phyloP scores from a whole-genome alignment of 2,797 vertebrate species.

The Coranthus polyacanthus region DNA sequence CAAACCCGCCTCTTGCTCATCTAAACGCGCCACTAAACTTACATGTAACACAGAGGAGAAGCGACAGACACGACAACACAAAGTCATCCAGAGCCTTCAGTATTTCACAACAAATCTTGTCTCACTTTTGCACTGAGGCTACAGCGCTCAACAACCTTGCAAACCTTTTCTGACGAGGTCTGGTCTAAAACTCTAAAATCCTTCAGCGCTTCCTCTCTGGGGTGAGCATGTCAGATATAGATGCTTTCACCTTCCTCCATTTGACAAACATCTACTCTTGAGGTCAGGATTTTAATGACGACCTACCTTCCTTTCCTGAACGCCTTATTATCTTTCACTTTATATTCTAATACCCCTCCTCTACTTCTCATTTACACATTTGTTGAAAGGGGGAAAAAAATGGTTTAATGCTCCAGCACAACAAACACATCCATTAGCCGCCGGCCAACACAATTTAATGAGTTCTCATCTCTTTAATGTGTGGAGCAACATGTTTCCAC shows the following conservation, averaged over 20 bases:
- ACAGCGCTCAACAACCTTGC: conserved; percentile 5
- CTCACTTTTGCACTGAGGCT: not conserved
- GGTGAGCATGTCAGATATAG: conserved; percentile 26
- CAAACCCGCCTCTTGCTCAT: not conserved
- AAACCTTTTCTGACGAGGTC: conserved; percentile 24
- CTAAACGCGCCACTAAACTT: not conserved
- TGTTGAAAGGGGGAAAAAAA: conserved; percentile 13
- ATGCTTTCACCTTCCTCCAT: conserved; percentile 6
- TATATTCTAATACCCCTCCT: not conserved
- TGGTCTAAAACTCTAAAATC: conserved; percentile 13
- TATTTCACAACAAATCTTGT: conserved; percentile 20
- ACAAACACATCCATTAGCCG: conserved; percentile 34
- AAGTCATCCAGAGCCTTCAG: conserved; percentile 9
- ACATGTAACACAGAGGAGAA: conserved; percentile 16
- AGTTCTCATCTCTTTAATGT: conserved; percentile 50
- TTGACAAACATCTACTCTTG: too few relatives aligned
- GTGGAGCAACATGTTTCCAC: conserved; percentile 8
- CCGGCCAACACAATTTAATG: conserved; percentile 41
- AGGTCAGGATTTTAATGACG: conserved; percentile 23
- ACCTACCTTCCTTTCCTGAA: conserved; percentile 18
- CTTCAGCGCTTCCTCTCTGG: not conserved
- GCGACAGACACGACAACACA: conserved; percentile 20
- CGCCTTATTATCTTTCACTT: conserved; percentile 1
- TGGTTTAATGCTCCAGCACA: conserved; percentile 12
- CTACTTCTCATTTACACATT: conserved; percentile 23